Conservation (phyloP, 2,888 invertebrate genomes). For the Selenia dentaria region DNA sequence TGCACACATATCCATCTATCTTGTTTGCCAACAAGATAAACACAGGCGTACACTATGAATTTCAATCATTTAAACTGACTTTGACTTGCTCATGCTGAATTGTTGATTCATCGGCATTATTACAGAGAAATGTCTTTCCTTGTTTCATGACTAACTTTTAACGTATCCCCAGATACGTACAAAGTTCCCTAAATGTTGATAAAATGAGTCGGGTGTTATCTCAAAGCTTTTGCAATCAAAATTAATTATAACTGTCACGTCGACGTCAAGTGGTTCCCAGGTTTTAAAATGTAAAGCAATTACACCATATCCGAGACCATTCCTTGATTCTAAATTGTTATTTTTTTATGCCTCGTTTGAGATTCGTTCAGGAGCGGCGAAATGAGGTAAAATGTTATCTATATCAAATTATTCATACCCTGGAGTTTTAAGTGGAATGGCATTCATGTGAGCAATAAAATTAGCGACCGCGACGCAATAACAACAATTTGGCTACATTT, state of each 20-base stretch:
- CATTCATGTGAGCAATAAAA: slow-evolving; percentile 49
- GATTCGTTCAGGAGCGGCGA: slow-evolving; percentile 34
- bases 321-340: slow-evolving; percentile 27
- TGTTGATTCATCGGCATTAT: slow-evolving; percentile 9
- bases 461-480: slow-evolving; percentile 55
- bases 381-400: slow-evolving; percentile 29
- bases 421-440: slow-evolving; percentile 32
- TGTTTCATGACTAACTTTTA: slow-evolving; percentile 22
- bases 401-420: slow-evolving; percentile 40
- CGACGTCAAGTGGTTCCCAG: slow-evolving; percentile 17
- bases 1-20: slow-evolving; percentile 22
- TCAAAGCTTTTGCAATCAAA: slow-evolving; percentile 23
- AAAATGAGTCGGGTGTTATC: slow-evolving; percentile 24
- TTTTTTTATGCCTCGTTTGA: slow-evolving; percentile 27
- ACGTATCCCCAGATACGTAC: slow-evolving; percentile 25
- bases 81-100: slow-evolving; percentile 9
- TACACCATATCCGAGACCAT: slow-evolving; percentile 27
- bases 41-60: slow-evolving; percentile 46
- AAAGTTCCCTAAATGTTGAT: slow-evolving; percentile 24
- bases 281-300: slow-evolving; percentile 30
- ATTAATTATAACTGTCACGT: slow-evolving; percentile 31
- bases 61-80: slow-evolving; percentile 10
- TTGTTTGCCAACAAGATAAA: slow-evolving; percentile 52
- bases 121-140: slow-evolving; percentile 8
- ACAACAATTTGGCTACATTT: slow-evolving; percentile 29